Evolutionary conservation across 2,113 vertebrate genomes (phyloP).

Genomic region (Hylia prasina): DNA sequence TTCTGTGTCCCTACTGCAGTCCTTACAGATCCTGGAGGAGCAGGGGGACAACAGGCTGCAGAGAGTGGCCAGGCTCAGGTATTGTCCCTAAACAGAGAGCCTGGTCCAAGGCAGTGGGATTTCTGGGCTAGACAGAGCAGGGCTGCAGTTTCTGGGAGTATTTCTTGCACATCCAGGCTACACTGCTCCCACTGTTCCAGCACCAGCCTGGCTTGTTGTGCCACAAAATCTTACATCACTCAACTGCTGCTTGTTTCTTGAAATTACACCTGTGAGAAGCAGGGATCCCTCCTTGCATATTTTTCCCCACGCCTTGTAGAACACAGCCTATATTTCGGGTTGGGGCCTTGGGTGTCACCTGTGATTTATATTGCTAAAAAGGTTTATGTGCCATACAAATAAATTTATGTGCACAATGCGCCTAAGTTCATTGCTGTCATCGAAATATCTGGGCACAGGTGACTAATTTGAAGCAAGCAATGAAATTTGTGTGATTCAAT

Average conservation of each 20-base stretch:
- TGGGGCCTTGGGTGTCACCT: neutral
- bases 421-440: neutral
- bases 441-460: neutral
- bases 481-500: neutral
- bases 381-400: neutral
- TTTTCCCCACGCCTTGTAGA: neutral
- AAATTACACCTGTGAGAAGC: neutral
- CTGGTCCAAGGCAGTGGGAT: neutral
- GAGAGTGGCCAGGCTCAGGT: neutral
- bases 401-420: neutral
- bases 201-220: neutral
- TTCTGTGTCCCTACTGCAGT: accelerated
- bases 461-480: neutral
- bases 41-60: neutral
- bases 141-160: neutral
- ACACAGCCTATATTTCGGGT: neutral
- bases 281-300: neutral
- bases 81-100: neutral
- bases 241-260: neutral
- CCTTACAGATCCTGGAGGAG: neutral
- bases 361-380: neutral
- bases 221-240: too few relatives aligned
- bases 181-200: neutral
- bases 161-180: neutral
- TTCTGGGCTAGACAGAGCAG: neutral